Conservation (phyloP, 1,140 invertebrate genomes). For the Drosophila nannoptera region DNA sequence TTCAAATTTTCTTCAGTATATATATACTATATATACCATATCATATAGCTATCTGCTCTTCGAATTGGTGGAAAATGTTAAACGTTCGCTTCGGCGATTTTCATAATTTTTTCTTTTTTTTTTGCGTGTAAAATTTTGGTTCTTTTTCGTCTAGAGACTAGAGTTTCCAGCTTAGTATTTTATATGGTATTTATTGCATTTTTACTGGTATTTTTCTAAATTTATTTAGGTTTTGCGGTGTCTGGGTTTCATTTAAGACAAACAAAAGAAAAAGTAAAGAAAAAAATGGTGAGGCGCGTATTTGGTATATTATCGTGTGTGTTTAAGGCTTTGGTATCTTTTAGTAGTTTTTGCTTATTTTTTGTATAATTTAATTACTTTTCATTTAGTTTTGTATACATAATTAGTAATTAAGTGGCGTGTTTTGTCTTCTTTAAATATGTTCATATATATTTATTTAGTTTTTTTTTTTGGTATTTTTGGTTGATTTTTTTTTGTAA, state of each 20-base stretch:
- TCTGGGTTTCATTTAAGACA: slow-evolving; percentile 37
- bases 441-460: slow-evolving; percentile 17
- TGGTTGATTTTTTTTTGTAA: background rate
- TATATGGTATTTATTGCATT: slow-evolving; percentile 26
- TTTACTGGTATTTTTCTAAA: background rate
- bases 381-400: slow-evolving; percentile 51
- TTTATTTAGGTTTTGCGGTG: slow-evolving; percentile 28
- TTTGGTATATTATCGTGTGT: slow-evolving; percentile 37
- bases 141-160: slow-evolving; percentile 65
- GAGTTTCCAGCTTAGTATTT: slow-evolving; percentile 56
- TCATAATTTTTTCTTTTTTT: slow-evolving; percentile 17
- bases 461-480: slow-evolving; percentile 25
- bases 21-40: slow-evolving; percentile 25
- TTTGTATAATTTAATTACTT: slow-evolving; percentile 39
- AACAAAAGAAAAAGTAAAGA: slow-evolving; percentile 18
- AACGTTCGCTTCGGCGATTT: slow-evolving; percentile 47
- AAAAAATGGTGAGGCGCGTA: slow-evolving; percentile 56
- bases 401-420: slow-evolving; percentile 57
- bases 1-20: slow-evolving; percentile 18
- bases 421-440: background rate
- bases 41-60: slow-evolving; percentile 29
- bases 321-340: slow-evolving; percentile 58
- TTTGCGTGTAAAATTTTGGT: slow-evolving; percentile 67
- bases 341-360: slow-evolving; percentile 13
- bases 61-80: slow-evolving; percentile 71